These are phyloP conservation scores for Hesperia comma DNA, from an alignment of 2,888 invertebrate genomes.

Conservation along the genomic window DNA sequence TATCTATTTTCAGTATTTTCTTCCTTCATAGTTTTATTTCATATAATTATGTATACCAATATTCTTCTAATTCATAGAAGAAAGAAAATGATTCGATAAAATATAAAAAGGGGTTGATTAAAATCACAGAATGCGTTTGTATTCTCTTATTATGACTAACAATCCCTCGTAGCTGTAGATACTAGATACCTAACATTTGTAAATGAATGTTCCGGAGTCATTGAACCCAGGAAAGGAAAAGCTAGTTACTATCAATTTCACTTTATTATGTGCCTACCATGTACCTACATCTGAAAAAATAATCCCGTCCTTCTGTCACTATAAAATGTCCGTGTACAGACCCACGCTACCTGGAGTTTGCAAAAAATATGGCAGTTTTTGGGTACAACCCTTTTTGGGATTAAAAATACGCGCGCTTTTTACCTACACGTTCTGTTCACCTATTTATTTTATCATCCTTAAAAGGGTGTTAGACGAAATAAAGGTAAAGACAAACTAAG, in stretches of 20 bases:
- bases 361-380: conserved; percentile 21
- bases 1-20: too few relatives aligned
- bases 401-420: conserved; percentile 1
- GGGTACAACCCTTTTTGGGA: conserved; percentile 5
- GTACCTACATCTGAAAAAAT: not conserved
- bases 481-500: not conserved
- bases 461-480: conserved; percentile 1
- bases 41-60: too few relatives aligned
- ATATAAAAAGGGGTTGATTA: too few relatives aligned
- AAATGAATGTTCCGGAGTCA: not conserved
- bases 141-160: too few relatives aligned
- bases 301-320: not conserved
- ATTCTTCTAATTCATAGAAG: too few relatives aligned
- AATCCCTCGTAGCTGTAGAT: too few relatives aligned
- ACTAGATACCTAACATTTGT: too few relatives aligned
- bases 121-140: too few relatives aligned
- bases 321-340: conserved; percentile 28
- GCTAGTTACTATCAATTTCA: not conserved
- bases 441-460: conserved; percentile 4
- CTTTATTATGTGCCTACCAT: not conserved
- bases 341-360: conserved; percentile 38
- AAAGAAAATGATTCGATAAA: too few relatives aligned
- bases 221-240: not conserved
- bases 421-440: not conserved
- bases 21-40: too few relatives aligned